Conservation (phyloP, 2,888 invertebrate genomes). For the Brachypalpus laphriformis region DNA sequence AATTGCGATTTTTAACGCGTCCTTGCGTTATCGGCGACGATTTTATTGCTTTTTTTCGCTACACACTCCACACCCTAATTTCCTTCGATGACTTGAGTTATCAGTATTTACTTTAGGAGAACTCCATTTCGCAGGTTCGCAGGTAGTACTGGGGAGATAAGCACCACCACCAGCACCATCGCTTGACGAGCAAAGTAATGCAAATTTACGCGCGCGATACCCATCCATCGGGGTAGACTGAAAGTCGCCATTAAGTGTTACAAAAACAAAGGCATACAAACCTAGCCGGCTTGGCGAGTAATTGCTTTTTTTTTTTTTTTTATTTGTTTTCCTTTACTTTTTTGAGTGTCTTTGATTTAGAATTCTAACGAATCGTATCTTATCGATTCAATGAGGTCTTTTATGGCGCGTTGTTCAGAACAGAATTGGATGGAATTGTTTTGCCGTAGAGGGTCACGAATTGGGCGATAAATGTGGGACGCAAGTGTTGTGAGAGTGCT, state of each 20-base stretch:
- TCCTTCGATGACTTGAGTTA: neutral
- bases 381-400: slow-evolving; percentile 49
- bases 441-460: slow-evolving; percentile 5
- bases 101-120: neutral
- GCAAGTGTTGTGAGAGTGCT: neutral
- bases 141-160: slow-evolving; percentile 16
- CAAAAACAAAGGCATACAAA: slow-evolving; percentile 1
- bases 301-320: slow-evolving; percentile 18
- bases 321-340: neutral
- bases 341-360: slow-evolving; percentile 18
- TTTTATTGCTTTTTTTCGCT: neutral
- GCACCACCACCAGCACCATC: neutral
- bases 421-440: neutral
- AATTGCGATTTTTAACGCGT: slow-evolving; percentile 55
- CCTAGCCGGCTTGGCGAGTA: slow-evolving; percentile 10
- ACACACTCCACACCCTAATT: neutral
- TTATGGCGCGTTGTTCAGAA: slow-evolving; percentile 14
- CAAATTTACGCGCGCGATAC: slow-evolving; percentile 37
- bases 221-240: slow-evolving; percentile 42
- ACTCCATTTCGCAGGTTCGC: slow-evolving; percentile 2
- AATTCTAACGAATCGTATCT: slow-evolving; percentile 60
- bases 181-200: slow-evolving; percentile 14
- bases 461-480: slow-evolving; percentile 19
- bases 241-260: slow-evolving; percentile 44
- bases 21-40: slow-evolving; percentile 49